A percentile compares a stretch with the other conserved stretches of the same genome.
phyloP scores from a whole-genome alignment of 2,888 invertebrate species.

The Neoitamus cyanurus region DNA sequence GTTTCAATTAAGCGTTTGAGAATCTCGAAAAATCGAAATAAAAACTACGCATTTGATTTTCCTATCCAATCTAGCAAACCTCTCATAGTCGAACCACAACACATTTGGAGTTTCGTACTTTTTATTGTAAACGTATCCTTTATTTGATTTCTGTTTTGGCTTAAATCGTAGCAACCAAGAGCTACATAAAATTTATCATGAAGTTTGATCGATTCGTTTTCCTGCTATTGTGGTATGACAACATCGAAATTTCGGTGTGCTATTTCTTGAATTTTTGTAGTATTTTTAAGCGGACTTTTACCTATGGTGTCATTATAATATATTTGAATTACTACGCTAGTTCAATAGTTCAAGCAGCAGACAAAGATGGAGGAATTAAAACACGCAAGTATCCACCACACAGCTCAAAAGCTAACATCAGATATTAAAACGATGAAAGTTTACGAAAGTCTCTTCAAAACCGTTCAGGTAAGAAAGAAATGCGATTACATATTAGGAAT shows the following conservation, averaged over 20 bases:
- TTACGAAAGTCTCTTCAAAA: constrained; percentile 80
- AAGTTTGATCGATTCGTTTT: background rate
- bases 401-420: constrained; percentile 81
- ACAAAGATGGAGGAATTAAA: constrained; percentile 64
- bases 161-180: background rate
- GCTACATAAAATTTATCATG: background rate
- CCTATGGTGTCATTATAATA: background rate
- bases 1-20: too few relatives aligned
- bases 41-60: too few relatives aligned
- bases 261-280: background rate
- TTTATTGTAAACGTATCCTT: too few relatives aligned
- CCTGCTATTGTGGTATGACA: background rate
- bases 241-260: background rate
- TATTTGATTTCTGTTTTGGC: background rate
- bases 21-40: too few relatives aligned
- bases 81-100: too few relatives aligned
- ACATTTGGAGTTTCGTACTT: too few relatives aligned
- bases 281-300: background rate
- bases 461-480: constrained; percentile 77
- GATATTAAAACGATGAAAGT: constrained; percentile 81
- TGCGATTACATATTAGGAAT: too few relatives aligned
- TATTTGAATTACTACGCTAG: too few relatives aligned
- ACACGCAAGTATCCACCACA: constrained; percentile 73
- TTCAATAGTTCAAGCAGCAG: background rate
- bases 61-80: too few relatives aligned